These are phyloP conservation scores for Felis chaus DNA, from an alignment of 2,113 vertebrate species.

Conservation along the genomic window DNA sequence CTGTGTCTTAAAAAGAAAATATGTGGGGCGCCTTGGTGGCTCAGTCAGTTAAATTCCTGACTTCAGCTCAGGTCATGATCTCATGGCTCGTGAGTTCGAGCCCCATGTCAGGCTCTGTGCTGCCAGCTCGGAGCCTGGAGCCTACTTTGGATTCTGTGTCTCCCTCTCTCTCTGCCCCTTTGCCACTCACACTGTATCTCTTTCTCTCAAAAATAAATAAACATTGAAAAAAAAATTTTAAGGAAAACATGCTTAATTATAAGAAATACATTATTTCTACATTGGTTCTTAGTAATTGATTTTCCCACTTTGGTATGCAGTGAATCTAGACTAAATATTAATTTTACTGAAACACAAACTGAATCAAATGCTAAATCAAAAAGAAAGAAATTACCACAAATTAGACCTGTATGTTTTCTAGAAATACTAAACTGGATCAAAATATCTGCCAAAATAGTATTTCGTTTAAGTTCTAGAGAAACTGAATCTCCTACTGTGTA, in stretches of 20 bases:
- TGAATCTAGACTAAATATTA: neutral
- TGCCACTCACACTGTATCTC: too few species aligned
- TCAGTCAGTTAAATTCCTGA: too few species aligned
- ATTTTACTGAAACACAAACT: constrained; percentile 33
- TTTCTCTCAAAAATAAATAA: too few species aligned
- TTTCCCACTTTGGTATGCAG: neutral
- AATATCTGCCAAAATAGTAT: neutral
- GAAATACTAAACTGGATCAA: constrained; percentile 5
- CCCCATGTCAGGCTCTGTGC: too few species aligned
- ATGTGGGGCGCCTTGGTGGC: too few species aligned
- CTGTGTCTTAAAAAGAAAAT: neutral
- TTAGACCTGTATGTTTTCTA: constrained; percentile 11
- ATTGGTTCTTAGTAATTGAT: neutral
- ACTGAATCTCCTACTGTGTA: neutral
- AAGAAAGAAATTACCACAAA: neutral
- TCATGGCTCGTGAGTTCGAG: too few species aligned
- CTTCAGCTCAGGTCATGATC: too few species aligned
- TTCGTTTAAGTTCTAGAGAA: constrained; percentile 16
- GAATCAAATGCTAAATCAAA: constrained; percentile 35
- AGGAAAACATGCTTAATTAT: neutral
- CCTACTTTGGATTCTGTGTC: too few species aligned
- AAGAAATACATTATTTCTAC: neutral
- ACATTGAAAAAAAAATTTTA: too few species aligned
- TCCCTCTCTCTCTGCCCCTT: too few species aligned
- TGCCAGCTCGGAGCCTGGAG: too few species aligned